phyloP scores from a whole-genome alignment of 2,797 vertebrate genomes.

The Ceryle rudis region DNA sequence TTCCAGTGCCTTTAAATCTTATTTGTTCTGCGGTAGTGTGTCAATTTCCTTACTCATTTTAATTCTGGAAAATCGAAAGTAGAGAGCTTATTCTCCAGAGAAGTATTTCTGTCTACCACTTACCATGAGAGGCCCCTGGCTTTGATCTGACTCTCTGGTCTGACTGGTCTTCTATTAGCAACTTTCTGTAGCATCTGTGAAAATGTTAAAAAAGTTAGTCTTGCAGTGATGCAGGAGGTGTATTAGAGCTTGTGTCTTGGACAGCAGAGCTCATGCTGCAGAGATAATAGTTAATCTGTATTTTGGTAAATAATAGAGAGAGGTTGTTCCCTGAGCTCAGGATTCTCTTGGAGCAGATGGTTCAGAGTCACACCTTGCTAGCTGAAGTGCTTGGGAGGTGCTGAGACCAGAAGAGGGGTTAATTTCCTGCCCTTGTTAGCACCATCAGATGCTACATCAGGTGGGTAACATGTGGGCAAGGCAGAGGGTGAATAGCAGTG shows the following conservation, averaged over 20 bases:
- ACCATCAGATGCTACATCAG: rapidly evolving
- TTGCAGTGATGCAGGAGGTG: not conserved
- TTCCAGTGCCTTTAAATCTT: not conserved
- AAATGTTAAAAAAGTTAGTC: not conserved
- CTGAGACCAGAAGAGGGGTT: not conserved
- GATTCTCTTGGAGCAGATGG: not conserved
- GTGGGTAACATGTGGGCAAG: not conserved
- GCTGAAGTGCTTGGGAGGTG: not conserved
- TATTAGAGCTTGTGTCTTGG: not conserved
- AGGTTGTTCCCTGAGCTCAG: not conserved
- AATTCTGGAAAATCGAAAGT: not conserved
- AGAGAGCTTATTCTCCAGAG: not conserved
- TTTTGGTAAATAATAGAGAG: not conserved
- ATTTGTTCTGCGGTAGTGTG: not conserved
- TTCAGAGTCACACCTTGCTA: not conserved
- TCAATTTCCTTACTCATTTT: not conserved
- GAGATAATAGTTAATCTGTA: not conserved
- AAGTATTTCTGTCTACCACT: not conserved
- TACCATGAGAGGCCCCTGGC: not conserved
- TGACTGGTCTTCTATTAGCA: not conserved
- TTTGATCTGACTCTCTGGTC: not conserved
- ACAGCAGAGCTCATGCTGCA: not conserved
- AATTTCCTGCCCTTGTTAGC: not conserved
- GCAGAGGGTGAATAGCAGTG: not conserved
- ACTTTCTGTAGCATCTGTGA: not conserved